Conservation (phyloP, 2,113 vertebrate species). For the Tupaia tana region DNA sequence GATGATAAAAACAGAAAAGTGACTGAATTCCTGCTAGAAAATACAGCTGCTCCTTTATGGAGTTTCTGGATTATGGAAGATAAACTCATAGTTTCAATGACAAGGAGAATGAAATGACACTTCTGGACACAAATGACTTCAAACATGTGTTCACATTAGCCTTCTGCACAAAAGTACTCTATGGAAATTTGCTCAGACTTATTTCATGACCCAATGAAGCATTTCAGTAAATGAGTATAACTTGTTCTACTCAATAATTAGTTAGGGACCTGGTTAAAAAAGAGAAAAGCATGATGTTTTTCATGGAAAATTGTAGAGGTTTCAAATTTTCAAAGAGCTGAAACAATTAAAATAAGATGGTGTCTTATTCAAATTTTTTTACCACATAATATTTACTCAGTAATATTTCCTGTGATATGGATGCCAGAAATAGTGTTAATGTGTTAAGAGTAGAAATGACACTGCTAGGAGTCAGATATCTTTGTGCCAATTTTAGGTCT, state of each 20-base stretch:
- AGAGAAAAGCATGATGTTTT: neutral
- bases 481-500: neutral
- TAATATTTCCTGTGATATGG: neutral
- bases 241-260: neutral
- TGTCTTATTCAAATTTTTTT: neutral
- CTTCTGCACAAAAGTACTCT: conserved; percentile 5
- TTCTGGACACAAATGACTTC: neutral
- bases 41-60: conserved; percentile 27
- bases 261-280: neutral
- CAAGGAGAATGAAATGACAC: neutral
- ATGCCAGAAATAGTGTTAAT: neutral
- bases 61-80: conserved; percentile 11
- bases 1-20: conserved; percentile 62
- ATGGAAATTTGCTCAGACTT: neutral
- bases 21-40: neutral
- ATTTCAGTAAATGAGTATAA: neutral
- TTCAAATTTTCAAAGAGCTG: neutral
- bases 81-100: neutral
- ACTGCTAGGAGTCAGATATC: neutral
- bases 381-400: neutral
- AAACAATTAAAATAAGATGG: neutral
- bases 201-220: neutral
- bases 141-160: neutral
- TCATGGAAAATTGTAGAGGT: neutral
- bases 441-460: neutral